Conservation (phyloP, 1,140 invertebrate genomes). For the Ostrea edulis region DNA sequence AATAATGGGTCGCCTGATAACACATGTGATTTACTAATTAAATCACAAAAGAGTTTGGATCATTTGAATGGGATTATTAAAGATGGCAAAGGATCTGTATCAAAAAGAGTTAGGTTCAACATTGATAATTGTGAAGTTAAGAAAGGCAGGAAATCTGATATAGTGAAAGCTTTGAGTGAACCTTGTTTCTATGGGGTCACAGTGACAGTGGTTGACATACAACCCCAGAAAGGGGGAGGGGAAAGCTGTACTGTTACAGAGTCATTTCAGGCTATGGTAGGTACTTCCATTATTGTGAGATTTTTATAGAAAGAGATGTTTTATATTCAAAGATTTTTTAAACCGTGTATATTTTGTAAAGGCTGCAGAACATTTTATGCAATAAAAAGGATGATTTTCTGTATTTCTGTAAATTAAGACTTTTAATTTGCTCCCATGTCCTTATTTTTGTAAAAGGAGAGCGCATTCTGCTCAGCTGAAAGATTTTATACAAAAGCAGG, state of each 20-base stretch:
- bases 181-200: slow-evolving; percentile 50
- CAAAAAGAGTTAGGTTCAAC: slow-evolving; percentile 53
- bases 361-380: too few species aligned
- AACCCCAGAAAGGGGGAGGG: background rate
- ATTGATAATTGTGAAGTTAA: slow-evolving; percentile 43
- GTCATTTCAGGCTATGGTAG: slow-evolving; percentile 49
- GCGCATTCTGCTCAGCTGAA: background rate
- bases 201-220: slow-evolving; percentile 54
- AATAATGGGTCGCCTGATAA: slow-evolving; percentile 1
- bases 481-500: background rate
- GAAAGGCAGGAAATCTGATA: slow-evolving; percentile 45
- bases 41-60: slow-evolving; percentile 35
- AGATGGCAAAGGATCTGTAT: slow-evolving; percentile 49
- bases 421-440: background rate
- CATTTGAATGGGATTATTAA: slow-evolving; percentile 51
- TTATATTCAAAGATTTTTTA: background rate
- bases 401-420: background rate
- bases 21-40: background rate
- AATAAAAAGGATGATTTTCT: too few species aligned
- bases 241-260: slow-evolving; percentile 36
- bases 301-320: background rate
- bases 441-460: background rate
- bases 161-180: slow-evolving; percentile 36
- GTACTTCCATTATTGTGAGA: background rate
- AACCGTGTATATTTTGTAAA: too few species aligned